Percentiles rank a stretch among this genome's conserved stretches.
These are phyloP conservation scores for Gila robusta DNA, from an alignment of 2,797 vertebrate genomes.

Conservation along the genomic window DNA sequence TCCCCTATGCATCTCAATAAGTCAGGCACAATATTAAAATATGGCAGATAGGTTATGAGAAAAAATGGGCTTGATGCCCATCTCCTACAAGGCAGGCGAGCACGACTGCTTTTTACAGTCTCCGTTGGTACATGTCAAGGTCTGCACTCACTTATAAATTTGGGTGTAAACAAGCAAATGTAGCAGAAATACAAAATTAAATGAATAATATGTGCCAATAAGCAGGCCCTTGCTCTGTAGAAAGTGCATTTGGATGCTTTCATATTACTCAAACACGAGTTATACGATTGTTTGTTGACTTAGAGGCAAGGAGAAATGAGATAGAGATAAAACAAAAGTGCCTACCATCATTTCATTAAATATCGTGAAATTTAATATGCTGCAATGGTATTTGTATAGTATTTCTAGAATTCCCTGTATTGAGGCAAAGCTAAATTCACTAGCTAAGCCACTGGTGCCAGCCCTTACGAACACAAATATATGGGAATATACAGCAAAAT, in stretches of 20 bases:
- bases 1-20: slow-evolving; percentile 75
- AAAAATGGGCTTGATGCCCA: slow-evolving; percentile 63
- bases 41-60: slow-evolving; percentile 67
- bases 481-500: too few relatives aligned
- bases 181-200: slow-evolving; percentile 16
- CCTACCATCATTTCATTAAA: neutral
- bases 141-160: slow-evolving; percentile 17
- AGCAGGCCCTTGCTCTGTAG: neutral
- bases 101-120: slow-evolving; percentile 42
- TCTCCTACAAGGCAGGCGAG: slow-evolving; percentile 48
- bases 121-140: slow-evolving; percentile 23
- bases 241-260: slow-evolving; percentile 22
- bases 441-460: neutral
- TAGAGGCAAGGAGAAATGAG: neutral
- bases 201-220: slow-evolving; percentile 9
- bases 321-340: neutral
- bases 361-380: neutral
- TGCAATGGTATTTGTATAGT: neutral
- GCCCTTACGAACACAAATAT: too few relatives aligned
- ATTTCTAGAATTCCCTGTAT: neutral
- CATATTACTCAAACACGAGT: neutral
- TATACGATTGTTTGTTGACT: neutral
- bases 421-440: neutral
- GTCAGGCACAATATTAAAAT: slow-evolving; percentile 69
- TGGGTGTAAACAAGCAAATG: neutral